Conservation (phyloP, 2,797 vertebrate genomes). For the Neomorphus geoffroyi region DNA sequence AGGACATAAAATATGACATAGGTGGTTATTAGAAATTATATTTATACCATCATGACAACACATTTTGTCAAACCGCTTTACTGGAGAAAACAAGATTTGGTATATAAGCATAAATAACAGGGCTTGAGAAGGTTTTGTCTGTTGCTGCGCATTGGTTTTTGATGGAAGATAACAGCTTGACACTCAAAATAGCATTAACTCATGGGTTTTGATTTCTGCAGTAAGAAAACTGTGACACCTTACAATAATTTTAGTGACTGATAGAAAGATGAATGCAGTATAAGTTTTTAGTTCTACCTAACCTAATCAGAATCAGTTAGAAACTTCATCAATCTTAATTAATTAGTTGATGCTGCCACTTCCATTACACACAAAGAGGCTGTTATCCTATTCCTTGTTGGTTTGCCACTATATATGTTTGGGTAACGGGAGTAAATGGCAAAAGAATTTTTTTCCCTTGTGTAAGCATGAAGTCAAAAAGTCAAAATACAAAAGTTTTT, state of each 20-base stretch:
- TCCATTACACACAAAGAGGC: background rate
- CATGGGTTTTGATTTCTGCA: background rate
- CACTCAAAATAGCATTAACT: background rate
- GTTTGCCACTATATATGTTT: background rate
- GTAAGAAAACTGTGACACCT: background rate
- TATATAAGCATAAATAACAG: background rate
- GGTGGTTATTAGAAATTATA: background rate
- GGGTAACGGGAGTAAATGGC: background rate
- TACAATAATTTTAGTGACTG: background rate
- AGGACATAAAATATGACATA: background rate
- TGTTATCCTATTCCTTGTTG: background rate
- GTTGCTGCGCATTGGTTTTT: background rate
- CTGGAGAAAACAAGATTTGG: background rate
- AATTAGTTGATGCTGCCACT: background rate
- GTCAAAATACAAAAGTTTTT: background rate
- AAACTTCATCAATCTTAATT: background rate
- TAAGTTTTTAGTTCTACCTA: background rate
- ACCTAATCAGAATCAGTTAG: background rate
- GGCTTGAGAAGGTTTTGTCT: background rate
- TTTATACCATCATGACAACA: background rate
- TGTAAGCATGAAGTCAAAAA: background rate
- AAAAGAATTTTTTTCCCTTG: background rate
- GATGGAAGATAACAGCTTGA: background rate
- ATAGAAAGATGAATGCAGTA: background rate
- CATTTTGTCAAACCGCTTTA: background rate